Conservation (phyloP, 2,797 vertebrate genomes). For the Rachycentron canadum region DNA sequence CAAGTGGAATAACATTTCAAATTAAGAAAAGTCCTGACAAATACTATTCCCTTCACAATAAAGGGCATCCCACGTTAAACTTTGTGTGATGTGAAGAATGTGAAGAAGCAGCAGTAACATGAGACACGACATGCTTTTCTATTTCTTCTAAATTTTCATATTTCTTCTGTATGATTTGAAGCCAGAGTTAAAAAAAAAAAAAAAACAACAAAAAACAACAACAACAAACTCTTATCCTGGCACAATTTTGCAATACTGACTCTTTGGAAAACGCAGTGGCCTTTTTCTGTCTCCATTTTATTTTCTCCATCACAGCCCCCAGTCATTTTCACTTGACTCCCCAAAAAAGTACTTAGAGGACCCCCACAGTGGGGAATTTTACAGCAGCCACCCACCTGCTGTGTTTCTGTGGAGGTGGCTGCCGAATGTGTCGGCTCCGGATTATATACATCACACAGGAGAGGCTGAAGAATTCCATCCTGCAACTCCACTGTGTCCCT, state of each 20-base stretch:
- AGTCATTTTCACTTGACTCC: neutral
- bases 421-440: slow-evolving; percentile 44
- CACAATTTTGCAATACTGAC: neutral
- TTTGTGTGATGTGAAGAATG: neutral
- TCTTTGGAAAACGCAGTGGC: slow-evolving; percentile 2
- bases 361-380: slow-evolving; percentile 25
- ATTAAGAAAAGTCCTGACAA: neutral
- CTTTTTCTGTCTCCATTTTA: slow-evolving; percentile 6
- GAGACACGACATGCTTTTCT: neutral
- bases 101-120: neutral
- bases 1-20: neutral
- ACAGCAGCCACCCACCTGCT: slow-evolving; percentile 57
- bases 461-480: slow-evolving; percentile 38
- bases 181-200: neutral
- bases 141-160: neutral
- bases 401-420: slow-evolving; percentile 50
- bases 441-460: slow-evolving; percentile 63
- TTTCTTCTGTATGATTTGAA: neutral
- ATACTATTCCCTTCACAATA: neutral
- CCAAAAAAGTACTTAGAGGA: slow-evolving; percentile 29
- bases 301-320: neutral
- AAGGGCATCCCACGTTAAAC: neutral
- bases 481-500: slow-evolving; percentile 47
- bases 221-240: no score
- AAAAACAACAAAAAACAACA: no score